Evolutionary conservation across 2,113 vertebrate species (phyloP).

Genomic region (Pseudopodoces humilis): DNA sequence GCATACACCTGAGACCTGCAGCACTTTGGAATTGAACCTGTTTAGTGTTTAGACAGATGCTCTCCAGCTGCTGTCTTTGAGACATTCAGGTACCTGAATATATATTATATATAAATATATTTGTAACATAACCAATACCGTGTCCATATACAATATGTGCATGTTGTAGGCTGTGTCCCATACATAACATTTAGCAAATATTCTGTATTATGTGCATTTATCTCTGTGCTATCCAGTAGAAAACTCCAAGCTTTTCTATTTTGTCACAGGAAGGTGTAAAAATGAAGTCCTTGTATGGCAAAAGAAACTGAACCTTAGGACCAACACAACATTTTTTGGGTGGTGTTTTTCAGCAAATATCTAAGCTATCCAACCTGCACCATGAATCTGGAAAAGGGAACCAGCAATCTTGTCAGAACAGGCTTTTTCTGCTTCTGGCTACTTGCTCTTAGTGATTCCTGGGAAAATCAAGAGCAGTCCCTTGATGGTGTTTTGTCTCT

Average conservation of each 20-base stretch:
- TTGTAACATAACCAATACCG: neutral
- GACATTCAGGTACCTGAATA: neutral
- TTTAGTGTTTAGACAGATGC: neutral
- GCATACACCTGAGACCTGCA: neutral
- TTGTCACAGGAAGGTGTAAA: neutral
- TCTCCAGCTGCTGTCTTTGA: neutral
- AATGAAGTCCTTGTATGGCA: neutral
- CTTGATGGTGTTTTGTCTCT: neutral
- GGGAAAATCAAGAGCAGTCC: neutral
- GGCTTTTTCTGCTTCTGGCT: neutral
- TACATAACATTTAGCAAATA: neutral
- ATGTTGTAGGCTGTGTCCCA: neutral
- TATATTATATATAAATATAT: too few species aligned
- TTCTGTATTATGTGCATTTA: neutral
- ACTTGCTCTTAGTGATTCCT: neutral
- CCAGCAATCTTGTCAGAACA: neutral
- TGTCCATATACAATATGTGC: rapidly evolving
- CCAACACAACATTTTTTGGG: neutral
- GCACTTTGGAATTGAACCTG: neutral
- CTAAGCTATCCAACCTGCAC: neutral
- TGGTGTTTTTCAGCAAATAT: neutral
- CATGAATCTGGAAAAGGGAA: neutral
- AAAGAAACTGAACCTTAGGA: neutral
- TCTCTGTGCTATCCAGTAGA: neutral
- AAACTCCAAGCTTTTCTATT: neutral